Base-by-base conservation (phyloP, 2,888 invertebrate species). In the Torymus aiolomorphi region DNA sequence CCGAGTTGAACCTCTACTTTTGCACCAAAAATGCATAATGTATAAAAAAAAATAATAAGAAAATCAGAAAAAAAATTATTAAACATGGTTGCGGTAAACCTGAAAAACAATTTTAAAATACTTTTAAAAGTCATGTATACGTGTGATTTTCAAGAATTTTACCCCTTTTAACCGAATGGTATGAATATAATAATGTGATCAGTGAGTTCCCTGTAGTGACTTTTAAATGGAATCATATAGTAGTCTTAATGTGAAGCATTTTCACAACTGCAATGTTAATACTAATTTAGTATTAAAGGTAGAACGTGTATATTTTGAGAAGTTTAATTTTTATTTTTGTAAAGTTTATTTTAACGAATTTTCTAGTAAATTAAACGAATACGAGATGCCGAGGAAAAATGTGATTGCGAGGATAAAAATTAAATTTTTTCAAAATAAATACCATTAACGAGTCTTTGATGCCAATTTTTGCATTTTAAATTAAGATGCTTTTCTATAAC, bases 1-100 rank as follows among this genome's bases (percentile, higher is more conserved):
- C 78, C 79, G 63, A 82, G 79, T 84, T 80, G 73, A 82, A 83
- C 79, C 52, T 81, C 66, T 82, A 83, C 78, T 84, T 84, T 84
- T 84, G 82, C 83, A 83, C 79, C 80, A 82, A 81, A 83, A 83
- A 83, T 72, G 77, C 20, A 72, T 59, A 74, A 77, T 76, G 57
- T 76, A 59, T 65, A 65, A 71, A 54, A 42, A 31, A 42, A 42
- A 42, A 8, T 42, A 8, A 42, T 42, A 42, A 42, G 42, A 42
- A 42, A 42, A 42, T 42, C 8, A 52, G 10, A 49, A 51, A 61
- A 75, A 49, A 42, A 42, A 42, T 42, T 42, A 42, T 42, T 16
- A 61, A 62, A 62, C 49, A 49, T 74, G 62, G 66, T 73, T 76
- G 51, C 13, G 57, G 76, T 76, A 20, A 73, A 8, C 76, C 61